Evolutionary conservation across 2,113 vertebrate genomes (phyloP).

Genomic region (Sphyrna mokarran): DNA sequence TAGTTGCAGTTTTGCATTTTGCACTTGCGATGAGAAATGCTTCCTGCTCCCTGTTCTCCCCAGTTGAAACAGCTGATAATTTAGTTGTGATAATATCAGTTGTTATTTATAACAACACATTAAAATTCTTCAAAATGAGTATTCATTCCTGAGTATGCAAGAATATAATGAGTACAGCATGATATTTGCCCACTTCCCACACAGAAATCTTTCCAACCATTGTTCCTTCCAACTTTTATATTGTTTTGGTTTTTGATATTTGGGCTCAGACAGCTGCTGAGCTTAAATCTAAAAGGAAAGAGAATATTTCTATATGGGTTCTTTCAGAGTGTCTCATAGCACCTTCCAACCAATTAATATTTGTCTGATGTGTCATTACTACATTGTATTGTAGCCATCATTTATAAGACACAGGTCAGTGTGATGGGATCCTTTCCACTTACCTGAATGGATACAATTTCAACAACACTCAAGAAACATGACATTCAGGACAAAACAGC

Average conservation of each 20-base stretch:
- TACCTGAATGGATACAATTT: too few species aligned
- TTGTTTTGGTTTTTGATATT: neutral
- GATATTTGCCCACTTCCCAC: neutral
- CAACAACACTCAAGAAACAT: too few species aligned
- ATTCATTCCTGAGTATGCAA: neutral
- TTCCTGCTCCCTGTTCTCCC: neutral
- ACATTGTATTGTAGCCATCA: neutral
- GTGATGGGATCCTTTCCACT: too few species aligned
- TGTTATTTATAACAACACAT: neutral
- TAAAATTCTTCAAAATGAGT: neutral
- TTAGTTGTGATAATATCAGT: neutral
- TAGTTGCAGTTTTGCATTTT: neutral
- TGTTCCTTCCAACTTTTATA: neutral
- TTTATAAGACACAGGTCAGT: too few species aligned
- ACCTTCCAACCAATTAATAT: neutral
- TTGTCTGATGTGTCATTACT: neutral
- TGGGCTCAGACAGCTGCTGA: neutral
- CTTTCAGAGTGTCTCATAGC: neutral
- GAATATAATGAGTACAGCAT: neutral
- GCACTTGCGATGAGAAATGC: neutral
- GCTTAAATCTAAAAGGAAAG: neutral
- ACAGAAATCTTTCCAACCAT: neutral
- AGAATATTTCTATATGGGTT: neutral
- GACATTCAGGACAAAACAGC: too few species aligned
- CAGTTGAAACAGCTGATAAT: neutral